Evolutionary conservation across 1,140 invertebrate genomes (phyloP).

Genomic region (Heterodera schachtii): DNA sequence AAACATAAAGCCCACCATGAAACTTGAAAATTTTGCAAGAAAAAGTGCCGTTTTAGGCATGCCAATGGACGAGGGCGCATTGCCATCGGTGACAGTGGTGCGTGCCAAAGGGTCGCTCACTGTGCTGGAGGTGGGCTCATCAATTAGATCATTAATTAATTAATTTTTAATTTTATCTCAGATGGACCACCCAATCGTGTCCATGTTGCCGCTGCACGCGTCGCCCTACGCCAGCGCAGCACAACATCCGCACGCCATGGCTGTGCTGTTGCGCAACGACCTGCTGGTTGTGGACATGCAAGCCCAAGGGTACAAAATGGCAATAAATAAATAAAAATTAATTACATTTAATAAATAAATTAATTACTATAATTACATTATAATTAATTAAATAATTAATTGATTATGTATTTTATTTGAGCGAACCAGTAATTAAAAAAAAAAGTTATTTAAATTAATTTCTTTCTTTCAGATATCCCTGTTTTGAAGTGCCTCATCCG

Average conservation of each 20-base stretch:
- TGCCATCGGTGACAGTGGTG: conserved; percentile 79
- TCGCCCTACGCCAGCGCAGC: conserved; percentile 87
- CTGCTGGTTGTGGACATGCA: conserved; percentile 94
- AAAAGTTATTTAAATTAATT: too few relatives aligned
- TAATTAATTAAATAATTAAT: too few relatives aligned
- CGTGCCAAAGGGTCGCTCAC: conserved; percentile 87
- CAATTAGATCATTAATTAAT: neutral
- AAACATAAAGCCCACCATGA: too few relatives aligned
- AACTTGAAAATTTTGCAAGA: conserved; percentile 40
- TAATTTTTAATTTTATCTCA: conserved; percentile 68
- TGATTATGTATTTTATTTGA: too few relatives aligned
- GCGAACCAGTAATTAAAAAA: too few relatives aligned
- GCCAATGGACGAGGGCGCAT: conserved; percentile 59
- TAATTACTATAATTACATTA: too few relatives aligned
- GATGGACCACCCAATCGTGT: conserved; percentile 97
- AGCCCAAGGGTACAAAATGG: conserved; percentile 74
- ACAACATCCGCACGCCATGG: conserved; percentile 89
- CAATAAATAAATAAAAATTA: too few relatives aligned
- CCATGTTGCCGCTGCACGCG: conserved; percentile 85
- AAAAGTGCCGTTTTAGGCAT: conserved; percentile 49
- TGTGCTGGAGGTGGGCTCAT: conserved; percentile 33
- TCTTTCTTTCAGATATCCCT: conserved; percentile 76
- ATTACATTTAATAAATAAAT: too few relatives aligned
- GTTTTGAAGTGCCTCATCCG: conserved; percentile 97
- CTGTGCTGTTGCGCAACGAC: conserved; percentile 94